A percentile compares a stretch with the other conserved stretches of the same genome.
phyloP scores from a whole-genome alignment of 2,797 vertebrate species.

The Capromys pilorides region DNA sequence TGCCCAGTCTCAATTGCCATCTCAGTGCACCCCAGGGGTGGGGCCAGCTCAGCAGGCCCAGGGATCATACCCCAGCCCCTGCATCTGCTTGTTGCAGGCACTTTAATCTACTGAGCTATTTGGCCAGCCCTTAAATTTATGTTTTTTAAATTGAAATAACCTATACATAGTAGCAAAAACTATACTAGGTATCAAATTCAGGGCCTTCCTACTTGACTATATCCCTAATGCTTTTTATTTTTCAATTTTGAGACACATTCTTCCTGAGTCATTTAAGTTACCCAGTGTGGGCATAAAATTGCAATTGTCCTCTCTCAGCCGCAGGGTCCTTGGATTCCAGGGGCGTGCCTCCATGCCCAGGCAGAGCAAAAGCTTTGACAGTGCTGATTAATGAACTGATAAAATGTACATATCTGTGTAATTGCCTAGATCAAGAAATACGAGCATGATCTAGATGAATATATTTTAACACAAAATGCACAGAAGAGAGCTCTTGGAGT shows the following conservation, averaged over 20 bases:
- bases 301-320: background rate
- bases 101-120: too few species aligned
- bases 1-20: too few species aligned
- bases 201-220: background rate
- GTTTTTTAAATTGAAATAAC: conserved; percentile 45
- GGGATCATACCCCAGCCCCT: too few species aligned
- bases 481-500: background rate
- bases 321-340: background rate
- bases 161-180: background rate
- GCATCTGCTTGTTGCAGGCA: too few species aligned
- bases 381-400: conserved; percentile 39
- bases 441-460: background rate
- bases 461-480: conserved; percentile 27
- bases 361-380: conserved; percentile 11
- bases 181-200: background rate
- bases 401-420: conserved; percentile 19
- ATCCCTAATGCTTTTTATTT: background rate
- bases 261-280: background rate
- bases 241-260: background rate
- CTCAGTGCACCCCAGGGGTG: too few species aligned
- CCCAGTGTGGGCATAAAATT: background rate
- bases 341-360: background rate
- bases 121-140: background rate
- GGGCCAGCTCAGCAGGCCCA: too few species aligned
- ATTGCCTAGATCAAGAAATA: conserved; percentile 37